These are phyloP conservation scores for Seriola aureovittata DNA, from an alignment of 2,113 vertebrate species.

Conservation along the genomic window DNA sequence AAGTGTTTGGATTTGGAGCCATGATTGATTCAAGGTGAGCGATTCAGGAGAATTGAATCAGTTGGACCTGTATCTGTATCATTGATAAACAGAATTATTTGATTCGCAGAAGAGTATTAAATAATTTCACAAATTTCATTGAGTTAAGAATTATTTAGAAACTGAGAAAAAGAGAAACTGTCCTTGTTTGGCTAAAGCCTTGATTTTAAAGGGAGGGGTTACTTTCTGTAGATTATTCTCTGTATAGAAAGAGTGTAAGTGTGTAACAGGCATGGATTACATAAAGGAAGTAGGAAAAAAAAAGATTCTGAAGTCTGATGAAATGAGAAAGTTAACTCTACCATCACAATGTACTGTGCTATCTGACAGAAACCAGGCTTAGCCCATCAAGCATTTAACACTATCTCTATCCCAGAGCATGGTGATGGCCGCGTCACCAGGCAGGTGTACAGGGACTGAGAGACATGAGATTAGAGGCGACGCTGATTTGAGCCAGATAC, in stretches of 20 bases:
- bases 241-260: not conserved
- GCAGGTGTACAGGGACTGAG: constrained; percentile 6
- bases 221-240: not conserved
- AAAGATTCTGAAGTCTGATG: constrained; percentile 19
- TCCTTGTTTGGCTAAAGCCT: not conserved
- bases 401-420: not conserved
- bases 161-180: not conserved
- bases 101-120: not conserved
- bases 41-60: not conserved
- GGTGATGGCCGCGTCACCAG: constrained; percentile 14
- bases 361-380: constrained; percentile 27
- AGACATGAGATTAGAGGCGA: constrained; percentile 17
- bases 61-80: not conserved
- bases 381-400: constrained; percentile 27
- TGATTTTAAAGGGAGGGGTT: not conserved
- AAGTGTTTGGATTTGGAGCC: not conserved
- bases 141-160: constrained; percentile 12
- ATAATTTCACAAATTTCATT: constrained; percentile 10
- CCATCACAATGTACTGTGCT: not conserved
- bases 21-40: not conserved
- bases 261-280: constrained; percentile 6
- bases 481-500: not conserved
- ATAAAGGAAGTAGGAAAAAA: not conserved
- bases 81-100: constrained; percentile 1
- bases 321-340: constrained; percentile 15